Evolutionary conservation across 2,797 vertebrate genomes (phyloP).

Genomic region (Pteronotus mesoamericanus): DNA sequence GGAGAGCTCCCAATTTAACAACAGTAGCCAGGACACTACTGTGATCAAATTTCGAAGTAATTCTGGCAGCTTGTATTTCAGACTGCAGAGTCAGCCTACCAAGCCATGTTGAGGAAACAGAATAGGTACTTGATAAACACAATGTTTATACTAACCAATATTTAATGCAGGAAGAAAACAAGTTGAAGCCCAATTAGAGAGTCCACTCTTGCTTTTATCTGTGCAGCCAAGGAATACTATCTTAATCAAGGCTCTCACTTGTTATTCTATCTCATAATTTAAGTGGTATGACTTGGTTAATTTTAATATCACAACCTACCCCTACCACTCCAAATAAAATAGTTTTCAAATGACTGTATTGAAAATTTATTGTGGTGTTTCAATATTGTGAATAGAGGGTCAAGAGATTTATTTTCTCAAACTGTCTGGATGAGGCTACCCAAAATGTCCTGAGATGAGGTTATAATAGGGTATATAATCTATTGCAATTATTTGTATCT

Average conservation of each 20-base stretch:
- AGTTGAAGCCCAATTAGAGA: not conserved
- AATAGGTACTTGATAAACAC: not conserved
- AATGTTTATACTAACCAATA: not conserved
- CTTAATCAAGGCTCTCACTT: not conserved
- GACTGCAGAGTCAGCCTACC: not conserved
- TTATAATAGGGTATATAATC: not conserved
- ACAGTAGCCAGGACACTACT: not conserved
- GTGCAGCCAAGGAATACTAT: not conserved
- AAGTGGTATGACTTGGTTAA: not conserved
- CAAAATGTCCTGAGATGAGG: not conserved
- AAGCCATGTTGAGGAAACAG: not conserved
- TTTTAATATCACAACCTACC: not conserved
- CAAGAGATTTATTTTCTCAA: not conserved
- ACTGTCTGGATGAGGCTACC: not conserved
- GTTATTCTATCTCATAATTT: not conserved
- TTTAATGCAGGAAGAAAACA: not conserved
- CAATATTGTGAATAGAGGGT: not conserved
- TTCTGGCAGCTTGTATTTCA: not conserved
- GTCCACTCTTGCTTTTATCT: not conserved
- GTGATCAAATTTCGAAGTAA: constrained; percentile 16
- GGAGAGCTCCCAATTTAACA: not conserved
- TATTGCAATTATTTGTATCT: not conserved
- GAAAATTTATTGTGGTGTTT: not conserved
- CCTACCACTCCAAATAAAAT: not conserved
- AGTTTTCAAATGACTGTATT: not conserved